phyloP scores from a whole-genome alignment of 2,113 vertebrate genomes.

The Pao palembangensis region DNA sequence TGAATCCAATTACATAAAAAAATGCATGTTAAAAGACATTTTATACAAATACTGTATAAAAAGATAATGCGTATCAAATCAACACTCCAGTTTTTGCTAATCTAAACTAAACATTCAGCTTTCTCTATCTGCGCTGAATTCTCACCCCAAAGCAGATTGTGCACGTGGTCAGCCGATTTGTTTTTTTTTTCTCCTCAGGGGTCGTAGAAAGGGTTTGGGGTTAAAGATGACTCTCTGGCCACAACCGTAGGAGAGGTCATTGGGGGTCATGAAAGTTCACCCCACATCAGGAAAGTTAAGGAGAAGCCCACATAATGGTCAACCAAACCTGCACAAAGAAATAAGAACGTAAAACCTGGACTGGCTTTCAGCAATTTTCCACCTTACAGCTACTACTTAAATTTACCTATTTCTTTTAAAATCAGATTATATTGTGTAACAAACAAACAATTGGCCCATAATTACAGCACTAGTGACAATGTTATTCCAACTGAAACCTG shows the following conservation, averaged over 20 bases:
- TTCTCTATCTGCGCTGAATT: background rate
- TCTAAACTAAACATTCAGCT: too few species aligned
- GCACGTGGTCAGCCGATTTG: constrained; percentile 25
- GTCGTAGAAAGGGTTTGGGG: constrained; percentile 40
- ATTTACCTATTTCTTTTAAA: too few species aligned
- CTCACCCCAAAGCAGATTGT: constrained; percentile 64
- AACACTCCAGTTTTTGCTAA: too few species aligned
- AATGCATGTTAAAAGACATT: background rate
- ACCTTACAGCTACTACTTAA: background rate
- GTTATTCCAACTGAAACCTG: background rate
- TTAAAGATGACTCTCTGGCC: constrained; percentile 43
- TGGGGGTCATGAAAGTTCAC: constrained; percentile 33
- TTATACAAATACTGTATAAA: background rate
- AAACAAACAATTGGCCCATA: too few species aligned
- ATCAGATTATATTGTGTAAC: too few species aligned
- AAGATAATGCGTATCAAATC: background rate
- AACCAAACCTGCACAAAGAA: constrained; percentile 42
- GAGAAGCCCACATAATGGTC: constrained; percentile 31
- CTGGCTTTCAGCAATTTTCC: background rate
- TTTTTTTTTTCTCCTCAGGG: constrained; percentile 42
- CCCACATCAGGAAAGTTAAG: constrained; percentile 17
- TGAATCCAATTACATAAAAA: background rate
- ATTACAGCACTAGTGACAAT: too few species aligned
- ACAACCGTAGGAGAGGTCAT: constrained; percentile 53
- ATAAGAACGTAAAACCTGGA: constrained; percentile 11